Base-by-base conservation (phyloP, 2,113 vertebrate species). In the Plectropomus leopardus region DNA sequence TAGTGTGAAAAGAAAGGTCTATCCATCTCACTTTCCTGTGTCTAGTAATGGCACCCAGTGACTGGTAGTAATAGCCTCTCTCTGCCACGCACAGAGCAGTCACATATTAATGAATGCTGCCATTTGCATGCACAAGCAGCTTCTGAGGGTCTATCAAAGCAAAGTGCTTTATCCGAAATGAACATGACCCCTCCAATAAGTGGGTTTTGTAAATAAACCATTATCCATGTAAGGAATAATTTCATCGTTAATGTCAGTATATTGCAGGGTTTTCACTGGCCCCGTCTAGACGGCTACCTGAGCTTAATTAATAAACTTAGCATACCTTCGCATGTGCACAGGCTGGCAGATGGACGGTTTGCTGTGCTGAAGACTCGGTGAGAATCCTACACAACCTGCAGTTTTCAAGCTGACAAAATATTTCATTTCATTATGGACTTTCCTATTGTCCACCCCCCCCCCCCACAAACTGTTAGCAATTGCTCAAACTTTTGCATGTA, bases 141-240 rank as follows among this genome's bases (percentile, higher is more conserved):
- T 86, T 85, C 78, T 74, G 63, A 92, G 80, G 89, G 78, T 92
- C 86, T 78, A 91, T 90, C 88, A 89, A 74, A 84, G 87, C 82
- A 92, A 93, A 94, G 89, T 90, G 85, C 87, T 88, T 92, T 78
- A 89, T 91, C 61, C 83, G 84, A 71, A 73, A 77, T 80, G 78
- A 88, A 88, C 66, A 53, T 82, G 89, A 93, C 83, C 87, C 68
- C 61, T 28, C 72, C 66, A 67, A 68, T 79, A 76, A 80, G 75
- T 82, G 70, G 76, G 77, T 88, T 94, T 89, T 88, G 89, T 88
- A 93, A 93, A 93, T 93, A 93, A 88, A 88, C 68, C 85, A 84
- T 92, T 93, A 91, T 76, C 82, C 84, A 91, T 85, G 75, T 40
- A 50, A 89, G 76, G 77, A 44, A 58, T 93, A 93, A 94, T 93